Percentiles rank a stretch among this genome's conserved stretches.
phyloP scores from a whole-genome alignment of 2,888 invertebrate species.

The Drosophila bunnanda region DNA sequence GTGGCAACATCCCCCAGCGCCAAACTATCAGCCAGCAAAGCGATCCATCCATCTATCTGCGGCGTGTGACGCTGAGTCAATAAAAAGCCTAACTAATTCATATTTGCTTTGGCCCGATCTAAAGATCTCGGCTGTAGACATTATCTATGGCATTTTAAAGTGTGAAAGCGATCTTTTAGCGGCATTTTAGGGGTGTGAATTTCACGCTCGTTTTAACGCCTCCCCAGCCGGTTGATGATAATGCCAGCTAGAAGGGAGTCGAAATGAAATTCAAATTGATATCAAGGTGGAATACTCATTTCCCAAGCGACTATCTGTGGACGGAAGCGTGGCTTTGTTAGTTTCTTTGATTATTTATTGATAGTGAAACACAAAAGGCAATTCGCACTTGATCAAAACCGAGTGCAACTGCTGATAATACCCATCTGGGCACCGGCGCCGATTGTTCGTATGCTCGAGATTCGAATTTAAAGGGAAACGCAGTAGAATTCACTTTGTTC shows the following conservation, averaged over 20 bases:
- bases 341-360: constrained; percentile 49
- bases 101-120: constrained; percentile 39
- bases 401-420: constrained; percentile 27
- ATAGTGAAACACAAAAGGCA: constrained; percentile 64
- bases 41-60: constrained; percentile 26
- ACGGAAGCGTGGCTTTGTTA: constrained; percentile 30
- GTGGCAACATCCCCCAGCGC: constrained; percentile 24
- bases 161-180: constrained; percentile 52
- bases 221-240: neutral
- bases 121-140: constrained; percentile 31
- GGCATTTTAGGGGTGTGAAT: constrained; percentile 67
- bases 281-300: constrained; percentile 14
- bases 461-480: constrained; percentile 24
- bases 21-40: constrained; percentile 7
- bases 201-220: constrained; percentile 47
- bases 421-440: neutral
- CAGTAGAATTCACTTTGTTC: constrained; percentile 30
- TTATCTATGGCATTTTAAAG: constrained; percentile 43
- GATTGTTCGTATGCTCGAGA: constrained; percentile 3
- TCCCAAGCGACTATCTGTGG: constrained; percentile 19
- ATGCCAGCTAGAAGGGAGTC: neutral
- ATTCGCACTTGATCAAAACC: constrained; percentile 59
- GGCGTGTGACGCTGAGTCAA: constrained; percentile 54
- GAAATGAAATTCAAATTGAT: constrained; percentile 24
- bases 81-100: constrained; percentile 26